These are phyloP conservation scores for Scolopax bukidnonensis DNA, from an alignment of 2,797 vertebrate species.

Conservation along the genomic window DNA sequence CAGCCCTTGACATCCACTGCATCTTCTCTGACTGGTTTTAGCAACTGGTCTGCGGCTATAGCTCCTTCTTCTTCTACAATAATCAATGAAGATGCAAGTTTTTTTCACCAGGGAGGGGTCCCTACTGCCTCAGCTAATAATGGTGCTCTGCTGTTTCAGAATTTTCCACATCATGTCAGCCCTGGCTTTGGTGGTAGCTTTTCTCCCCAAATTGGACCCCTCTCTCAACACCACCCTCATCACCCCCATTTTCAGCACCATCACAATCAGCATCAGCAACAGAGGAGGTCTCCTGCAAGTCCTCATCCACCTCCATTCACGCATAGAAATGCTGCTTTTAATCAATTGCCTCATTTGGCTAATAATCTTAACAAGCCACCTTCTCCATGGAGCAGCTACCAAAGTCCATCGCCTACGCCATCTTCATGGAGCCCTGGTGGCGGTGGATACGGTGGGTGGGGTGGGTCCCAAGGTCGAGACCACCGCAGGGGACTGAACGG, in stretches of 20 bases:
- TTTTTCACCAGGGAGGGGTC: slow-evolving; percentile 90
- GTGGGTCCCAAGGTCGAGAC: slow-evolving; percentile 94
- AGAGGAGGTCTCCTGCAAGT: slow-evolving; percentile 94
- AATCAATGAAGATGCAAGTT: slow-evolving; percentile 95
- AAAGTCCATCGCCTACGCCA: slow-evolving; percentile 94
- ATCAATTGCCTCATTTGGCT: slow-evolving; percentile 94
- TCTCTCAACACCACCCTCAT: slow-evolving; percentile 96
- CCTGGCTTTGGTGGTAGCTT: slow-evolving; percentile 96
- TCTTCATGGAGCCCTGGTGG: slow-evolving; percentile 96
- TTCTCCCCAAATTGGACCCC: slow-evolving; percentile 95
- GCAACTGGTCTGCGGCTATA: slow-evolving; percentile 97
- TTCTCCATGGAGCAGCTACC: slow-evolving; percentile 98
- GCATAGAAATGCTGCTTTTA: slow-evolving; percentile 95
- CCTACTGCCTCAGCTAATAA: slow-evolving; percentile 92
- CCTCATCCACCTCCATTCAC: slow-evolving; percentile 93
- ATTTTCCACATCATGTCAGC: slow-evolving; percentile 96
- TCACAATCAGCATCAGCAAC: slow-evolving; percentile 95
- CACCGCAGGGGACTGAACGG: slow-evolving; percentile 93
- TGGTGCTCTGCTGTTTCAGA: slow-evolving; percentile 95
- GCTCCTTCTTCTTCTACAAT: slow-evolving; percentile 94
- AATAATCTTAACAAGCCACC: slow-evolving; percentile 95
- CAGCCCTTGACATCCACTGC: slow-evolving; percentile 94
- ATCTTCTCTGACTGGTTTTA: slow-evolving; percentile 94
- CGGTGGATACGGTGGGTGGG: slow-evolving; percentile 94
- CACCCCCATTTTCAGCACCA: slow-evolving; percentile 97